These are phyloP conservation scores for Branchipolynoe longqiensis DNA, from an alignment of 2,888 invertebrate species.

Conservation along the genomic window DNA sequence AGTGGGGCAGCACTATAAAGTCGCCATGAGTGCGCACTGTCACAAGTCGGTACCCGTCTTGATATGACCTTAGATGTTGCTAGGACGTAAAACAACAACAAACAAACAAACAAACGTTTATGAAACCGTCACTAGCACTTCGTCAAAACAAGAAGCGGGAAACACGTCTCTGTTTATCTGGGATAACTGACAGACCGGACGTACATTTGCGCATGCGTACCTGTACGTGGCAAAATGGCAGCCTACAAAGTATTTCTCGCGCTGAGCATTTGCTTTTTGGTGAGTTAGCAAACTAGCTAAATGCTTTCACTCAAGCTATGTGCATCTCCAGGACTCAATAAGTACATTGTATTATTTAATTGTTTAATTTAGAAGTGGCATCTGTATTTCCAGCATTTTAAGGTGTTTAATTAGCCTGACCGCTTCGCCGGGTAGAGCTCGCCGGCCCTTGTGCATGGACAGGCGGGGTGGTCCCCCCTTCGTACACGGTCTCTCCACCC, in stretches of 20 bases:
- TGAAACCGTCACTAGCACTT: too few species aligned
- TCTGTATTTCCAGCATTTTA: background rate
- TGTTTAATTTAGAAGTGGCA: background rate
- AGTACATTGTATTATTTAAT: background rate
- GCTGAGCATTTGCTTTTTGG: constrained; percentile 44
- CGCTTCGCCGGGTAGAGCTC: background rate
- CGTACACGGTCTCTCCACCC: background rate
- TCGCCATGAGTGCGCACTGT: too few species aligned
- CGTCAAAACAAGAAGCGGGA: too few species aligned
- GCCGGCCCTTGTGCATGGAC: background rate
- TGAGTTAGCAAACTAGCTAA: background rate
- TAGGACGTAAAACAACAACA: too few species aligned
- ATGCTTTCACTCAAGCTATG: background rate
- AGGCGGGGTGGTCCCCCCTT: background rate
- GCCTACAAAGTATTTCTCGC: background rate
- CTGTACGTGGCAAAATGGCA: constrained; percentile 60
- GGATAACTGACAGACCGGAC: constrained; percentile 39
- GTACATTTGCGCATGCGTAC: constrained; percentile 32
- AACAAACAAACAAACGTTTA: too few species aligned
- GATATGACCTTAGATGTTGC: too few species aligned
- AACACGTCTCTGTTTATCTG: too few species aligned
- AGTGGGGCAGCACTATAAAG: too few species aligned
- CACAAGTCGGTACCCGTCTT: too few species aligned
- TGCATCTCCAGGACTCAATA: background rate
- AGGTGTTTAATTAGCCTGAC: background rate